Base-by-base conservation (phyloP, 2,888 invertebrate genomes). In the Pollenia labialis region DNA sequence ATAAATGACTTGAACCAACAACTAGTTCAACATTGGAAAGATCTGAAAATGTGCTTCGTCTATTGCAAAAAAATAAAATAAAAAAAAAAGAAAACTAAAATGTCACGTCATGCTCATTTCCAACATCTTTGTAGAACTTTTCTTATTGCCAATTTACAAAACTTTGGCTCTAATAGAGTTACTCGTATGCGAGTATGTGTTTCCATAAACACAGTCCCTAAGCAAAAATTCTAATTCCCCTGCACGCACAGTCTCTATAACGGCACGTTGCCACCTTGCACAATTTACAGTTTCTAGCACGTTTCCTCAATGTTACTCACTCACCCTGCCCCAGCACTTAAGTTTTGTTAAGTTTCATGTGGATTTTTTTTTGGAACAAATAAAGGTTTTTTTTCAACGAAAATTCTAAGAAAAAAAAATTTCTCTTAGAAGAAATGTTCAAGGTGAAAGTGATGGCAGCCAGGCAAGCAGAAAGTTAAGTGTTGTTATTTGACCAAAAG, bases 391-490 rank as follows among this genome's bases (percentile, higher is more conserved):
- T 54, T 71, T 40, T 14, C 58, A 50, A 58, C 4, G 44, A 71
- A 44, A 23, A 32, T 4, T 16, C 48, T 32, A n/a, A n/a, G n/a
- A 64, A 44, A 16, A 4, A 52, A 68, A 60, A 40, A 68, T 2
- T 16, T 23, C 52, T 62, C 23, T 52, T 54, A 52, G 40, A 71
- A 62, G 46, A 81, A 71, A 68, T 54, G 58, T 76, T 76, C 76
- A 76, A 82, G 82, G 76, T 76, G 46, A 82, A 56, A 72, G 54
- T 64, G 72, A 79, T 81, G 83, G 69, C 76, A 83, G 74, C 74
- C 68, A 74, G 79, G 84, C 84, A 40, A 52, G 54, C 74, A 80
- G 52, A 74, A 85, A 80, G 84, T 85, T 79, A 85, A 80, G 84
- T 80, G 79, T 75, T 85, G 46, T 74, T 85, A 69, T 80, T 74